Evolutionary conservation across 2,797 vertebrate species (phyloP).

Genomic region (Gastrophryne carolinensis): DNA sequence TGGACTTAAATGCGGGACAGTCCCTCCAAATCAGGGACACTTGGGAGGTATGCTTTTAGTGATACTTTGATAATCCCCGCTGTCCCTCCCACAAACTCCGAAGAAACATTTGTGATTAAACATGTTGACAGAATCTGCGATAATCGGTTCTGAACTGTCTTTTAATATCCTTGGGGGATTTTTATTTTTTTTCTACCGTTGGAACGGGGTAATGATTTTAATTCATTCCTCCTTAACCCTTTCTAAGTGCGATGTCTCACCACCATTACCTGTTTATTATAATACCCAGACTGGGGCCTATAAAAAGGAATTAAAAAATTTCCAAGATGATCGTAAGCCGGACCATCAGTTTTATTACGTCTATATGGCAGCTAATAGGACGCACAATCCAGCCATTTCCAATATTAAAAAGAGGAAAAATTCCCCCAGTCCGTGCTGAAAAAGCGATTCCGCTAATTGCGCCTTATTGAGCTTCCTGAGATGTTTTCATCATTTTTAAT

Average conservation of each 20-base stretch:
- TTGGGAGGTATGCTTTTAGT: too few relatives aligned
- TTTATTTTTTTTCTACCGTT: conserved; percentile 9
- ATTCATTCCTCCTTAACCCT: conserved; percentile 42
- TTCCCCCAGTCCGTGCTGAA: conserved; percentile 71
- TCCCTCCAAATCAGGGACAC: too few relatives aligned
- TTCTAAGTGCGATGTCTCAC: conserved; percentile 12
- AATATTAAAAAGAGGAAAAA: conserved; percentile 63
- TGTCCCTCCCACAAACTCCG: neutral
- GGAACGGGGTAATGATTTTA: conserved; percentile 15
- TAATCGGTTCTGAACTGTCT: neutral
- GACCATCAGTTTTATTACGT: conserved; percentile 80
- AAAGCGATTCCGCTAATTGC: conserved; percentile 72
- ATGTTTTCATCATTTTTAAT: conserved; percentile 81
- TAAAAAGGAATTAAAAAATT: conserved; percentile 71
- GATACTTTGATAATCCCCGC: neutral
- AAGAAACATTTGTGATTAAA: conserved; percentile 3
- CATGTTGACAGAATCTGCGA: neutral
- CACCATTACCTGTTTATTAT: conserved; percentile 60
- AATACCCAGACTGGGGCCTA: conserved; percentile 69
- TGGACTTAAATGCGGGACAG: too few relatives aligned
- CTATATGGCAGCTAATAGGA: conserved; percentile 72
- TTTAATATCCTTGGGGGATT: conserved; percentile 3
- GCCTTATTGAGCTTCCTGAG: conserved; percentile 80
- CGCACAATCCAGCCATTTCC: conserved; percentile 74
- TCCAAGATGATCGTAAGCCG: conserved; percentile 65